Conservation (phyloP, 2,113 vertebrate species). For the Colossoma macropomum region DNA sequence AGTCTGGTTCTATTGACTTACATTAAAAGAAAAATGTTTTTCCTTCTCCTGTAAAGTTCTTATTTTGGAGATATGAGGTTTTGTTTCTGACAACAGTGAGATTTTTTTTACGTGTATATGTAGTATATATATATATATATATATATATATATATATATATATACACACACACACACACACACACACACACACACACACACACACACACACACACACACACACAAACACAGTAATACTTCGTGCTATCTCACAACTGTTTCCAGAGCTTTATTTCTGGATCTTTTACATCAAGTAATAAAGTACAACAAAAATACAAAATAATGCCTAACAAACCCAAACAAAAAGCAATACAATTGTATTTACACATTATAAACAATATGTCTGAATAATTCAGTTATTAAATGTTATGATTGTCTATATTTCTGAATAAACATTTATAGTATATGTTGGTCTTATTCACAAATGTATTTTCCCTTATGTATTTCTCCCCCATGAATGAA, state of each 20-base stretch:
- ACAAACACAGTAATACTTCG: neutral
- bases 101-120: too few species aligned
- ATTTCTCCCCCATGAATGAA: slow-evolving; percentile 47
- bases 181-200: too few species aligned
- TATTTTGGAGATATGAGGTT: too few species aligned
- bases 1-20: too few species aligned
- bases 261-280: slow-evolving; percentile 99
- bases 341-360: slow-evolving; percentile 81
- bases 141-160: too few species aligned
- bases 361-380: slow-evolving; percentile 99
- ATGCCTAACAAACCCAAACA: slow-evolving; percentile 87
- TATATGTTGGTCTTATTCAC: slow-evolving; percentile 78
- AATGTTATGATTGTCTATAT: slow-evolving; percentile 97
- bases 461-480: slow-evolving; percentile 66
- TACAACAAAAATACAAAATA: slow-evolving; percentile 99
- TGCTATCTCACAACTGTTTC: slow-evolving; percentile 75
- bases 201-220: neutral
- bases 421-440: slow-evolving; percentile 82
- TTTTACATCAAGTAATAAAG: slow-evolving; percentile 99
- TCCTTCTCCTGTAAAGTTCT: too few species aligned
- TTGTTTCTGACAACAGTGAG: too few species aligned
- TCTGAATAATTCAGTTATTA: slow-evolving; percentile 89
- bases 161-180: too few species aligned
- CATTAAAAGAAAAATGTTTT: too few species aligned
- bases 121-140: too few species aligned